Evolutionary conservation across 2,888 invertebrate genomes (phyloP), one percentile per base, ranked within the genome.

Genomic region (Ormyrus nitidulus): DNA sequence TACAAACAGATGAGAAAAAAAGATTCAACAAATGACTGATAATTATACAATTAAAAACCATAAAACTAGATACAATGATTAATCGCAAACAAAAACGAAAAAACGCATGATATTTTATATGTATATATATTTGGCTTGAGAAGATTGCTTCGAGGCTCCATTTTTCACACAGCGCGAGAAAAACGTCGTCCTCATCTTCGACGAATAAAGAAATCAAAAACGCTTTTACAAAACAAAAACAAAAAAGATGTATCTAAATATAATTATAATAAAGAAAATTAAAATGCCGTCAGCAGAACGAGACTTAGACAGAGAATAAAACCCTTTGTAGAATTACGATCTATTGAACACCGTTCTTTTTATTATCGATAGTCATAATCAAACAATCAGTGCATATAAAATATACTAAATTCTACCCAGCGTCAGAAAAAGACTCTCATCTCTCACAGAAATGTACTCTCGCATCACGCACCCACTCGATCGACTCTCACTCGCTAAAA

Each of bases 321-420:
- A 81, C 53, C 34, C 34, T 74, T 79, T 76, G 65, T 59, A 85
- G 78, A 82, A 82, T 88, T 88, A 88, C 84, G 87, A 88, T 88
- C 89, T 90, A 89, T 89, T 89, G 89, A 90, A 90, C 90, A 90
- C 90, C 87, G 89, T 90, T 90, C 88, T 86, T 88, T 89, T 77
- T 77, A 74, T 90, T 88, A 89, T 89, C 87, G 88, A 89, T 89
- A 90, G 86, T 89, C 87, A 89, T 90, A 90, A 88, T 89, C 87
- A 90, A 90, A 90, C 90, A 90, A 90, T 90, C 89, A 89, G 90
- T 90, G 90, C 90, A 90, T 90, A 90, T 90, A 90, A 90, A 90
- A 90, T 90, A 89, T 89, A 90, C 89, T 90, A 90, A 34, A 89
- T 85, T 89, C 89, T 90, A 90, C 89, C 87, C 87, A 90, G 90